Evolutionary conservation across 1,140 invertebrate species (phyloP).

Genomic region (Cotesia typhae): DNA sequence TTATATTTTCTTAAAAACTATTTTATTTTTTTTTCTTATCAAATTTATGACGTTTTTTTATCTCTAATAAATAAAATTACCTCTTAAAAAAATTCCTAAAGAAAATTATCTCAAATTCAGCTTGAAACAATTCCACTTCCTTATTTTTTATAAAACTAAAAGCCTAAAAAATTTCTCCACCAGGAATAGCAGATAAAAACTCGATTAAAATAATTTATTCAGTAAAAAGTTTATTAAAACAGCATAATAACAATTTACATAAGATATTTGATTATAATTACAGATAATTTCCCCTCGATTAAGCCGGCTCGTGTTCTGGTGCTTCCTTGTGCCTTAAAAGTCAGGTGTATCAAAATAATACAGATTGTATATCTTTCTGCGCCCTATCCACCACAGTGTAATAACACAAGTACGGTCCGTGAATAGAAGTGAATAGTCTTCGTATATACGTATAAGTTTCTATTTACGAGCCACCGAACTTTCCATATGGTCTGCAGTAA

Average conservation of each 20-base stretch:
- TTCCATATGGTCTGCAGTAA: slow-evolving; percentile 49
- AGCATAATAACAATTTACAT: slow-evolving; percentile 8
- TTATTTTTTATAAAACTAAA: too few relatives aligned
- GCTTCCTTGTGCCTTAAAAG: background rate
- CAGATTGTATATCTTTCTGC: background rate
- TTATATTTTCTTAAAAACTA: too few relatives aligned
- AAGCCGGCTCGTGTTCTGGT: background rate
- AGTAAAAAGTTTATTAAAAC: too few relatives aligned
- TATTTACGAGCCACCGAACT: slow-evolving; percentile 45
- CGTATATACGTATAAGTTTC: slow-evolving; percentile 27
- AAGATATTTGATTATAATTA: slow-evolving; percentile 2
- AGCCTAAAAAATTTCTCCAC: too few relatives aligned
- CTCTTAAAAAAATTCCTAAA: too few relatives aligned
- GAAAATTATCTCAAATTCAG: too few relatives aligned
- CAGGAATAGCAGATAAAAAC: too few relatives aligned
- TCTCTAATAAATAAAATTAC: too few relatives aligned
- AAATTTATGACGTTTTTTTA: too few relatives aligned
- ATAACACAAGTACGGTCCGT: background rate
- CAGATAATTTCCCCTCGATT: background rate
- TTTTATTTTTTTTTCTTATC: too few relatives aligned
- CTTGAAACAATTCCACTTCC: too few relatives aligned
- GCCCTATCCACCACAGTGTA: background rate
- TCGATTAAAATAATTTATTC: too few relatives aligned
- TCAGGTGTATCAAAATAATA: slow-evolving; percentile 5
- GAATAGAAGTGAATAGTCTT: background rate